These are phyloP conservation scores for Campylorhamphus procurvoides DNA, from an alignment of 2,113 vertebrate genomes.

Conservation along the genomic window DNA sequence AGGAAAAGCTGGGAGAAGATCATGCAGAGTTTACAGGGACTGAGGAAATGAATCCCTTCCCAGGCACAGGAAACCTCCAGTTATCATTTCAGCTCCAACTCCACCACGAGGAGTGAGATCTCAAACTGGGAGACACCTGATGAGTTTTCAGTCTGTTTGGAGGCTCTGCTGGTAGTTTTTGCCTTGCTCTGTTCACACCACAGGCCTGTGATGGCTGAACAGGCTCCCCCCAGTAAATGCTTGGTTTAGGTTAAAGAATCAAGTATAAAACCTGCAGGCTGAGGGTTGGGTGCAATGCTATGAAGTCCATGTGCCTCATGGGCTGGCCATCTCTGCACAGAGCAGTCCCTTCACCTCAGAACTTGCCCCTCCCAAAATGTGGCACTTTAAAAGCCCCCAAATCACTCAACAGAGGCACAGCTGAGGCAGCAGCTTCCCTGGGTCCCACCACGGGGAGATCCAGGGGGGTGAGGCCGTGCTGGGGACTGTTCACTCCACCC, in stretches of 20 bases:
- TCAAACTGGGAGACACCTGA: neutral
- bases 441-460: neutral
- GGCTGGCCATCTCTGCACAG: neutral
- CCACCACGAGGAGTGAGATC: neutral
- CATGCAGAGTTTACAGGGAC: rapidly evolving
- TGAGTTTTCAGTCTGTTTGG: neutral
- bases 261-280: neutral
- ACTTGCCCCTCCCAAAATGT: neutral
- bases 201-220: neutral
- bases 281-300: neutral
- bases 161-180: neutral
- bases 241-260: neutral
- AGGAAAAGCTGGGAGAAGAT: neutral
- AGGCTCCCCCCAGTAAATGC: neutral
- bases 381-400: neutral
- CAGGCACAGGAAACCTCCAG: rapidly evolving
- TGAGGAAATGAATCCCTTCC: neutral
- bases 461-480: neutral
- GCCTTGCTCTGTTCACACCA: neutral
- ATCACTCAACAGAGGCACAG: neutral
- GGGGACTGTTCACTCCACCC: neutral
- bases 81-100: neutral
- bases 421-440: neutral
- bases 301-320: rapidly evolving
- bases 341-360: neutral